Percentiles rank a stretch among this genome's conserved stretches.
Evolutionary conservation across 2,888 invertebrate species (phyloP).

Genomic region (Diarsia dahlii): DNA sequence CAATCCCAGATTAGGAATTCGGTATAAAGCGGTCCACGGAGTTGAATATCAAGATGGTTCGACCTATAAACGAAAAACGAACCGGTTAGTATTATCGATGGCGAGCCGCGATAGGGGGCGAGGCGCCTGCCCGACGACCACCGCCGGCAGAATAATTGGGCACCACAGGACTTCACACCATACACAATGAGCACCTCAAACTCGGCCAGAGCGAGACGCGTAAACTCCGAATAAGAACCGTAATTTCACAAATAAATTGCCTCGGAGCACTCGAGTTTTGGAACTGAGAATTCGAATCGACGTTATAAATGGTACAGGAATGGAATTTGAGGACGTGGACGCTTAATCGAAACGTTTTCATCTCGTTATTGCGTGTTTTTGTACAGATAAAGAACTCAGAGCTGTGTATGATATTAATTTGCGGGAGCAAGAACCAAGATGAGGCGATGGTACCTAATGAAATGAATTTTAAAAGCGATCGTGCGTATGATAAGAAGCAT

Average conservation of each 20-base stretch:
- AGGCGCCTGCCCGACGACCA: constrained; percentile 88
- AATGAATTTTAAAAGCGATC: constrained; percentile 32
- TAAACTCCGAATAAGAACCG: constrained; percentile 68
- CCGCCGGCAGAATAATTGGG: constrained; percentile 89
- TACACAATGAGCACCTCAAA: constrained; percentile 72
- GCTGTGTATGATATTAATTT: constrained; percentile 49
- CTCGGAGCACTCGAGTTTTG: constrained; percentile 74
- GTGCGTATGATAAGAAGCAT: constrained; percentile 19
- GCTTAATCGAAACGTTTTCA: constrained; percentile 76
- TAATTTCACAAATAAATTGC: constrained; percentile 79
- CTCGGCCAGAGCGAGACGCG: constrained; percentile 65
- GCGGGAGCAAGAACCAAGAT: constrained; percentile 29
- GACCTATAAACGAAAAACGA: constrained; percentile 86
- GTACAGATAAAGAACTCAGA: constrained; percentile 58
- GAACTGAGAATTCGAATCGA: constrained; percentile 78
- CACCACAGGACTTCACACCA: constrained; percentile 90
- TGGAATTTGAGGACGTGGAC: constrained; percentile 77
- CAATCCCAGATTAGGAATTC: constrained; percentile 73
- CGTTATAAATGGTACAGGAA: constrained; percentile 80
- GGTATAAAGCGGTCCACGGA: constrained; percentile 68
- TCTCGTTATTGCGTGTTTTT: constrained; percentile 68
- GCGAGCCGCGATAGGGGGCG: constrained; percentile 88
- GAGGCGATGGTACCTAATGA: constrained; percentile 41
- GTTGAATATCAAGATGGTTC: constrained; percentile 76
- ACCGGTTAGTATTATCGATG: constrained; percentile 89